phyloP scores from a whole-genome alignment of 2,888 invertebrate species.

The Drosophila diplacantha region DNA sequence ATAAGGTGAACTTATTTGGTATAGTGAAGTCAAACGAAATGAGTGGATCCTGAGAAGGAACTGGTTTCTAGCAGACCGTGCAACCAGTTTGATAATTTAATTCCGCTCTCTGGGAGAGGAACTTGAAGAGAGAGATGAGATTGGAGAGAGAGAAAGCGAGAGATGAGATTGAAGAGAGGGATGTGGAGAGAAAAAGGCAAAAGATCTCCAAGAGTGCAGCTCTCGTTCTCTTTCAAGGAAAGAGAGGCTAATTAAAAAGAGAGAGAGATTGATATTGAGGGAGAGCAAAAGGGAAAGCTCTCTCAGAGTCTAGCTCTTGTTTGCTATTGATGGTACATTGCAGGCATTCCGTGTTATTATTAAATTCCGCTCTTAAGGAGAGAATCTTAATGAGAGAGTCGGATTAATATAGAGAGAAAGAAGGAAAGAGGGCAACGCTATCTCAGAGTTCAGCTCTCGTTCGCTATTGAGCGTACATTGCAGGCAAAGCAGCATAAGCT shows the following conservation, averaged over 20 bases:
- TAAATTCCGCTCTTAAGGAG: no score
- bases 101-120: neutral
- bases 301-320: no score
- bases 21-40: neutral
- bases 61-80: neutral
- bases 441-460: neutral
- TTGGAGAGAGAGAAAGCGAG: neutral
- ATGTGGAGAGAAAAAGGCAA: neutral
- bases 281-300: neutral
- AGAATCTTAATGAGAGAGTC: neutral
- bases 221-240: no score
- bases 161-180: no score
- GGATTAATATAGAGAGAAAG: neutral
- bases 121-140: neutral
- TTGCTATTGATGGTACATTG: no score
- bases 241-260: neutral
- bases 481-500: neutral
- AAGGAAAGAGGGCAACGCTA: neutral
- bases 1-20: neutral
- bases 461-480: neutral
- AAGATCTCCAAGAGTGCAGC: neutral
- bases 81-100: neutral
- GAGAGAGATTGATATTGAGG: neutral
- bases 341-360: no score
- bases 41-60: neutral